Evolutionary conservation across 1,140 invertebrate species (phyloP).

Genomic region (Pseudomyrmex concolor): DNA sequence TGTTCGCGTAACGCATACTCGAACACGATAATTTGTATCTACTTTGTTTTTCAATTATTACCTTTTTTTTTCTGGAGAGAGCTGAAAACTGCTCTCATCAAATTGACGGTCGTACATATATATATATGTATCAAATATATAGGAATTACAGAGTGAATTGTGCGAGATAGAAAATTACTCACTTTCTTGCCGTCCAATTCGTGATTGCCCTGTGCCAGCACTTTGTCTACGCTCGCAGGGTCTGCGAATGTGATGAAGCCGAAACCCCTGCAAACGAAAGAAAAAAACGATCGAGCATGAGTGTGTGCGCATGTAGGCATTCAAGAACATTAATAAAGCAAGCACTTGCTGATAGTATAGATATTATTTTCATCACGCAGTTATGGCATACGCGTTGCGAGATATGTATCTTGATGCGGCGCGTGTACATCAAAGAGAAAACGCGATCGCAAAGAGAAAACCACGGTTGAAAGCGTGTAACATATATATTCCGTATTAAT

Average conservation of each 20-base stretch:
- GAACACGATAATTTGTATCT: slow-evolving; percentile 55
- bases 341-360: slow-evolving; percentile 36
- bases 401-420: slow-evolving; percentile 36
- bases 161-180: slow-evolving; percentile 79
- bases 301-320: not conserved
- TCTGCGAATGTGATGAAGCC: slow-evolving; percentile 98
- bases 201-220: slow-evolving; percentile 96
- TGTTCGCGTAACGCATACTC: slow-evolving; percentile 66
- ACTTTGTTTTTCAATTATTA: slow-evolving; percentile 20
- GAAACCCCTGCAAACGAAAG: slow-evolving; percentile 95
- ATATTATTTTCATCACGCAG: slow-evolving; percentile 39
- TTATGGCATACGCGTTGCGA: not conserved
- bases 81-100: not conserved
- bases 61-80: not conserved
- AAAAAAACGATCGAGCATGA: slow-evolving; percentile 65
- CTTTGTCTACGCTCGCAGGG: slow-evolving; percentile 97
- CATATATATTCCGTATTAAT: slow-evolving; percentile 38
- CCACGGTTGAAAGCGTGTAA: not conserved
- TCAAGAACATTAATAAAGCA: slow-evolving; percentile 40
- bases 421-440: slow-evolving; percentile 18
- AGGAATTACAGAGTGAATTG: slow-evolving; percentile 17
- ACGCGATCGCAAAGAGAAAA: slow-evolving; percentile 27
- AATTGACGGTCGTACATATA: not conserved
- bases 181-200: slow-evolving; percentile 98
- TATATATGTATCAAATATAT: not conserved